Conservation (phyloP, 2,888 invertebrate species). For the Rhodophaea formosa region DNA sequence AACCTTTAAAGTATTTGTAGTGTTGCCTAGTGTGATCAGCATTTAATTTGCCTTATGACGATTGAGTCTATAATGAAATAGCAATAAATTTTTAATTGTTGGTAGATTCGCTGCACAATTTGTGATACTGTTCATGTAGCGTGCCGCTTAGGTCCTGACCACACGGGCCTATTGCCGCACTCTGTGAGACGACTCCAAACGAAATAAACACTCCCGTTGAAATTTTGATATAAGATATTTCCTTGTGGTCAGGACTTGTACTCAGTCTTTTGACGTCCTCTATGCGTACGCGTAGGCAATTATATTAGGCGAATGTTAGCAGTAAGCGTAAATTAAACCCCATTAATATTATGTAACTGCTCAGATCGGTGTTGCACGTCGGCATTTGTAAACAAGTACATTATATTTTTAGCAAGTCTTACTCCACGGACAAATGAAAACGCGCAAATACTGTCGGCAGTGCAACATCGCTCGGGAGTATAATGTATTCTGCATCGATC, state of each 20-base stretch:
- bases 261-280: slow-evolving; percentile 74
- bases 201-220: not conserved
- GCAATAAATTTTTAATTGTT: slow-evolving; percentile 72
- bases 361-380: slow-evolving; percentile 39
- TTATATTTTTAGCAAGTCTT: not conserved
- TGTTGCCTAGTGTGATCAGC: slow-evolving; percentile 44
- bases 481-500: slow-evolving; percentile 55
- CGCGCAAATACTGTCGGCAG: slow-evolving; percentile 8
- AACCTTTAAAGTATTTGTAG: not conserved
- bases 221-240: slow-evolving; percentile 17
- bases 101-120: slow-evolving; percentile 69
- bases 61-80: slow-evolving; percentile 66
- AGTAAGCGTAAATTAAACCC: slow-evolving; percentile 70
- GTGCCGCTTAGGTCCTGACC: slow-evolving; percentile 54
- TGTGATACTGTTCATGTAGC: slow-evolving; percentile 73
- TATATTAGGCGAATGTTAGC: slow-evolving; percentile 75
- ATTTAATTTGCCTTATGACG: slow-evolving; percentile 73
- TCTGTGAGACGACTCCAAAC: slow-evolving; percentile 1
- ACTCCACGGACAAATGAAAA: not conserved
- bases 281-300: slow-evolving; percentile 73
- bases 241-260: slow-evolving; percentile 34
- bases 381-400: slow-evolving; percentile 15
- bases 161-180: slow-evolving; percentile 15
- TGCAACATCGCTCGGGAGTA: slow-evolving; percentile 42
- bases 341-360: slow-evolving; percentile 45